Base-by-base conservation (phyloP, 2,888 invertebrate species). In the Drosophila melanosoma region DNA sequence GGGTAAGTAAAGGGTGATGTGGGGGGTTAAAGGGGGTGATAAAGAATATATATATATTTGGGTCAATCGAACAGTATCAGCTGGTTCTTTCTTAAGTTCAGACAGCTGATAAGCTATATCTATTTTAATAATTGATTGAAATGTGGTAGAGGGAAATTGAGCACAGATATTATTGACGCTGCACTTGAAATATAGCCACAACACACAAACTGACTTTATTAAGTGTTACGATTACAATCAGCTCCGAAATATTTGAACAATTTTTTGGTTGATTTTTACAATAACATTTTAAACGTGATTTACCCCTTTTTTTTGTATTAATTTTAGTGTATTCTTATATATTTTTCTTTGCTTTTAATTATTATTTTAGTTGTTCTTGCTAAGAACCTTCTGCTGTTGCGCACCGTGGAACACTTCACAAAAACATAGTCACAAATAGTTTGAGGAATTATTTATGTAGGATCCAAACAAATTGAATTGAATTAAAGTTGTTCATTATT, bases 311-410 rank as follows among this genome's bases (percentile, higher is more conserved):
- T 53, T 51, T 10, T 29, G 29, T 17, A 38, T 38, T 38, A 38
- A 26, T 38, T 56, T 56, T 8, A 56, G 38, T 57, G 59, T 52
- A 45, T 54, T 33, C 11, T 38, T 69, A 45, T 49, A 32, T 36
- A 23, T 54, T 40, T 35, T 29, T 45, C 35, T 17, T 33, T 49
- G 42, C 33, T 53, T 35, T 23, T 36, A 12, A n/a, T 38, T 38
- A 33, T 56, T 61, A 12, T 61, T 36, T 53, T 59, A 29, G 36
- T 61, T 59, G 36, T 66, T 70, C 29, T 57, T 62, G 56, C 20
- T 63, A 61, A 76, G 78, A 78, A 77, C 74, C 77, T 70, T 61
- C 60, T 54, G 78, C 70, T 74, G 74, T 70, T 74, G 76, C 77
- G 74, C 66, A 65, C 58, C 56, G 62, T 61, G 69, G 73, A 73